Evolutionary conservation across 2,113 vertebrate species (phyloP).

Genomic region (Xiphias gladius): DNA sequence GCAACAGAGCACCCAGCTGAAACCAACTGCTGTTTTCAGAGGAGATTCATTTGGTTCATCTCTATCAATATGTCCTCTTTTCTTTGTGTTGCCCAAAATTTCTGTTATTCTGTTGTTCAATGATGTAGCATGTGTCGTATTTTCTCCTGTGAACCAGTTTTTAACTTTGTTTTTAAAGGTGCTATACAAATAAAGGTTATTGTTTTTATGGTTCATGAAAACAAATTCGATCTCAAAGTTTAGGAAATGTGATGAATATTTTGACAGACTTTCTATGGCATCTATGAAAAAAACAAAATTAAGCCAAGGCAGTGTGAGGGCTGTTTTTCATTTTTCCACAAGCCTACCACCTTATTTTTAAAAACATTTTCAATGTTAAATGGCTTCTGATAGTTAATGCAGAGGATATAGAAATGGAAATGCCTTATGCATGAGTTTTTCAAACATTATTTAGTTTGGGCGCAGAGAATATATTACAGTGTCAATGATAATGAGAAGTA

Average conservation of each 20-base stretch:
- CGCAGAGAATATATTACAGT: not conserved
- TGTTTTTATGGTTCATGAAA: not conserved
- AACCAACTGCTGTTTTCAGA: no score
- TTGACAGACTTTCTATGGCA: no score
- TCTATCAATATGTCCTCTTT: no score
- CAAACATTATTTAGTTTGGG: constrained; percentile 2
- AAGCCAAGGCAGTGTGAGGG: no score
- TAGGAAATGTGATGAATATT: not conserved
- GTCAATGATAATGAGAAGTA: constrained; percentile 8
- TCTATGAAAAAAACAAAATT: no score
- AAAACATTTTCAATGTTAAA: not conserved
- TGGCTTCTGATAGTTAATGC: constrained; percentile 10
- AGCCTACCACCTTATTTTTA: constrained; percentile 3
- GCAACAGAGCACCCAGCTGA: no score
- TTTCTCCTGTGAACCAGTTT: not conserved
- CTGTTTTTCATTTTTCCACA: not conserved
- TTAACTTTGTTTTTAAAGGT: not conserved
- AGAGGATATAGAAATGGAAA: constrained; percentile 16
- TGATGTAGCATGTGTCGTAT: not conserved
- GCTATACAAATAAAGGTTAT: not conserved
- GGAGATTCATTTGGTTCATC: no score
- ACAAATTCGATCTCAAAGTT: not conserved
- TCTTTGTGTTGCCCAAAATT: no score
- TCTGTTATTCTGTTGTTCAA: no score
- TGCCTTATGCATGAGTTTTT: not conserved